phyloP scores from a whole-genome alignment of 1,140 invertebrate species.

The Helicoverpa armigera region DNA sequence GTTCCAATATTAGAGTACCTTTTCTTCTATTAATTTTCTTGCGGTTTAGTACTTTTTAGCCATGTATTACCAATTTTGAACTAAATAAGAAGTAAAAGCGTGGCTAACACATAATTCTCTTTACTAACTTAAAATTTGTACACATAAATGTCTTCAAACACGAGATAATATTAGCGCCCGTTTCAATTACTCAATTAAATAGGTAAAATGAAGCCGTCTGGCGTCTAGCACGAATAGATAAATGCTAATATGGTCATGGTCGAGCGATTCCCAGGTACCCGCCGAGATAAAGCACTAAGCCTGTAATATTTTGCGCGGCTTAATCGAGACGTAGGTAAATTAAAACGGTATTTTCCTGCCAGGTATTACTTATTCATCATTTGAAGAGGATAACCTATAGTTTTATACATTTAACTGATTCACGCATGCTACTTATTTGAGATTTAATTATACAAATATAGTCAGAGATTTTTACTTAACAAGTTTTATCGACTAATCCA shows the following conservation, averaged over 20 bases:
- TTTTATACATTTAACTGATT: conserved; percentile 28
- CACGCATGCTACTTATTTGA: neutral
- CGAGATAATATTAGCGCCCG: conserved; percentile 56
- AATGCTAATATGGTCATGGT: conserved; percentile 62
- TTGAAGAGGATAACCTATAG: conserved; percentile 17
- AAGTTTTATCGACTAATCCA: no score
- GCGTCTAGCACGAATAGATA: conserved; percentile 60
- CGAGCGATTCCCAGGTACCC: conserved; percentile 60
- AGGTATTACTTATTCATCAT: conserved; percentile 13
- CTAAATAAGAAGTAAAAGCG: no score
- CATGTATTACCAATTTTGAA: no score
- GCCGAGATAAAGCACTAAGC: conserved; percentile 44
- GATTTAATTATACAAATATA: neutral
- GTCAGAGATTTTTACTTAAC: no score
- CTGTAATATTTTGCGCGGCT: conserved; percentile 24
- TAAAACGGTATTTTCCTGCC: conserved; percentile 33
- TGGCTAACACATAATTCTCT: no score
- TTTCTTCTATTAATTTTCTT: neutral
- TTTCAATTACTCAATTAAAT: conserved; percentile 68
- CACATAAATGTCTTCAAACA: neutral
- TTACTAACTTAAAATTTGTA: no score
- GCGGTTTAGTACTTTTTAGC: neutral
- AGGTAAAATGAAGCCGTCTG: conserved; percentile 62
- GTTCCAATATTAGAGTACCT: neutral
- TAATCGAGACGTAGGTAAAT: conserved; percentile 32